Evolutionary conservation across 2,113 vertebrate genomes (phyloP), one percentile per base, ranked within the genome.

Genomic region (Fregata magnificens): DNA sequence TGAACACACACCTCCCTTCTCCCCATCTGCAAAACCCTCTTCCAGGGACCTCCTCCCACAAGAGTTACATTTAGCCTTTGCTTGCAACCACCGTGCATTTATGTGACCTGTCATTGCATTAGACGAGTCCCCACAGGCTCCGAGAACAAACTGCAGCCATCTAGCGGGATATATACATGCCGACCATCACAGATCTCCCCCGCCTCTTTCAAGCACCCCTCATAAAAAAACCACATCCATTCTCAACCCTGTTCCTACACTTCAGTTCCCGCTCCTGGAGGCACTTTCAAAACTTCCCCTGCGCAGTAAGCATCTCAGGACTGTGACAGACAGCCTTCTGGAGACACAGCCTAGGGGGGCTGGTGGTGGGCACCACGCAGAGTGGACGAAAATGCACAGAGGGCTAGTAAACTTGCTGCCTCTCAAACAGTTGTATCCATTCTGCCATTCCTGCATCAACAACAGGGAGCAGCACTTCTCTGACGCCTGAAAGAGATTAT

Each of bases 311-410:
- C 2, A 3, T 8, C 53, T 55, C 9, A 13, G 59, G 45, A 34
- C 53, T 4, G 19, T 26, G n/a, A 19, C 42, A 63, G 67, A 5
- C 29, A 38, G 28, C 34, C 20, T 63, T 49, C 53, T 38, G 47
- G 67, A 40, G 29, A 77, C 78, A 28, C 55, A 28, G 61, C 25
- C 34, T 12, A 50, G 25, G 38, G 47, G 44, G 12, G 21, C 15
- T 29, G 61, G 13, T 0, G 2, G 34, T 28, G 20, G 16, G 47
- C 16, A 69, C 38, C 1, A 2, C 2, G 6, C 8, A 29, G 62
- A 49, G 36, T 6, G 4, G 53, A 32, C 55, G 8, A 2, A 47
- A 24, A 13, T 0, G 10, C 29, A 20, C 21, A 44, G n/a, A 50
- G 36, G 12, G 19, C 22, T 21, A 3, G 25, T 8, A 13, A 88